Base-by-base conservation (phyloP, 2,888 invertebrate genomes). In the Drosophila dives region DNA sequence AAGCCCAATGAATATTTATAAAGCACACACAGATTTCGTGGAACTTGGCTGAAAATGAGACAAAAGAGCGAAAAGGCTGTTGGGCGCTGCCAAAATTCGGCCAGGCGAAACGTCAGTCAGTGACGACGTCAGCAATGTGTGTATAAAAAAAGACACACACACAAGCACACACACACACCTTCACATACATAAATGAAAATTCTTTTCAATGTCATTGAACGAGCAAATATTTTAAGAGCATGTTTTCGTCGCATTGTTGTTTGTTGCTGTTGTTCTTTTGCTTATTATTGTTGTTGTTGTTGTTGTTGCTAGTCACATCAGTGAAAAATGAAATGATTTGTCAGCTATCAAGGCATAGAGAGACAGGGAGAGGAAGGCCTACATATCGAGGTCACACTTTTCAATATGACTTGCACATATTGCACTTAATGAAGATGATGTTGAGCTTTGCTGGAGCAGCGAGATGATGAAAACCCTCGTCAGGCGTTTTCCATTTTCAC, bases 171-270 rank as follows among this genome's bases (percentile, higher is more conserved):
- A 33, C 29, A 60, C n/a, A 58, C 26, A 60, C 23, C 32, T 23
- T 45, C 12, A 20, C 36, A 54, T 34, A 59, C 20, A 45, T 51
- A 59, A 45, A 50, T 69, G 60, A 68, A 86, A 81, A 89, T 87
- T 81, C 63, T 77, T 80, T 89, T 85, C 89, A 85, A 85, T 85
- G 85, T 89, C 85, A 87, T 87, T 89, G 85, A 77, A 89, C 85
- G 89, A 75, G 56, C 62, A 84, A 82, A 70, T 69, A 85, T 85
- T 81, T 86, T 76, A 81, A 89, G 76, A 86, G 81, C 81, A 64
- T 71, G 54, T 77, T 50, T 56, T 54, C 72, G 81, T 60, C 69
- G 63, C 59, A 26, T 63, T 42, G 38, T 63, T 32, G 36, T 36
- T 61, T 32, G 10, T 34, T 49, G n/a, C 8, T 38, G 15, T 50